phyloP scores from a whole-genome alignment of 2,797 vertebrate species.

The Thripadectes ignobilis region DNA sequence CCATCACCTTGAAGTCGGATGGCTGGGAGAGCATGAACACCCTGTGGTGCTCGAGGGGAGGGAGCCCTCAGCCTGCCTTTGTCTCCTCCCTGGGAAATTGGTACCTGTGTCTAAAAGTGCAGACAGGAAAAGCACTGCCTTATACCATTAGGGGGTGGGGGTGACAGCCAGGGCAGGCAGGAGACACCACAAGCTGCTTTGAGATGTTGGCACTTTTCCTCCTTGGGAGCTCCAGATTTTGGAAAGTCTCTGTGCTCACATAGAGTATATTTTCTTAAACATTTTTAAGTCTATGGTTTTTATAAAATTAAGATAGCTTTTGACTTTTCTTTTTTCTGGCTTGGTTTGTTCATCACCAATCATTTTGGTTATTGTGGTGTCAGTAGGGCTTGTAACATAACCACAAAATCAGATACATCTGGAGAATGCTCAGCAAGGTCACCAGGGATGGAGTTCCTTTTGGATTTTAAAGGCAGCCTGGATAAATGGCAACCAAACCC shows the following conservation, averaged over 20 bases:
- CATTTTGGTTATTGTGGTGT: neutral
- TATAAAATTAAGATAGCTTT: neutral
- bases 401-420: conserved; percentile 43
- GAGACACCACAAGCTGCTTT: neutral
- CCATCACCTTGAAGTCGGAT: rapidly evolving
- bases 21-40: neutral
- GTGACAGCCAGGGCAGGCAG: neutral
- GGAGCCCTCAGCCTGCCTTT: neutral
- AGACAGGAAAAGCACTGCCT: neutral
- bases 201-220: neutral
- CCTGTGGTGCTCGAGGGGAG: neutral
- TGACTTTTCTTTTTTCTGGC: neutral
- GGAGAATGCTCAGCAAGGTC: neutral
- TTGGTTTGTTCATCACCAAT: neutral
- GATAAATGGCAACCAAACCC: neutral
- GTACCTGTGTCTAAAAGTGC: neutral
- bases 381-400: neutral
- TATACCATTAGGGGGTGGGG: neutral
- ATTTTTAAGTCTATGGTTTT: neutral
- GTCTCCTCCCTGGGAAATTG: neutral
- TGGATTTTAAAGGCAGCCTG: neutral
- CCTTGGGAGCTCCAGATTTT: neutral
- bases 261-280: neutral
- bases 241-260: neutral
- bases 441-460: neutral